These are phyloP conservation scores for Loriculus beryllinus DNA, from an alignment of 2,797 vertebrate species.

Conservation along the genomic window DNA sequence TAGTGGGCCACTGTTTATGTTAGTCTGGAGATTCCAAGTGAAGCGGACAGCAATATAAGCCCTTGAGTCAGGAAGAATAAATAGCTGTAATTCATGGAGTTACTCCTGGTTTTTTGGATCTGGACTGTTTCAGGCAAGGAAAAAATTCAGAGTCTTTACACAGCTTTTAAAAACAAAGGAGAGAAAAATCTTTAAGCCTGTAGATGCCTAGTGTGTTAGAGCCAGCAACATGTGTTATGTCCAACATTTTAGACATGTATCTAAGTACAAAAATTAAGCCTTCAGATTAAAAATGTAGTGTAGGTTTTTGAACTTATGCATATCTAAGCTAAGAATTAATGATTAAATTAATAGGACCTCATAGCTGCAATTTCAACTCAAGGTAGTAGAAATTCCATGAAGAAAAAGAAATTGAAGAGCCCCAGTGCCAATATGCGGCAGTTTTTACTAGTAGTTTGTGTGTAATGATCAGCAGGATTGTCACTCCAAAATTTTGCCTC, in stretches of 20 bases:
- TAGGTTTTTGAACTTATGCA: not conserved
- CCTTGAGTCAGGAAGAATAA: not conserved
- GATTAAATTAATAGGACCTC: not conserved
- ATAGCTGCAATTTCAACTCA: not conserved
- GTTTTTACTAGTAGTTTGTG: not conserved
- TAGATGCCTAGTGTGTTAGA: not conserved
- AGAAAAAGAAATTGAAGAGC: not conserved
- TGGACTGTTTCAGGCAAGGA: not conserved
- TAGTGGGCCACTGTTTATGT: constrained; percentile 2
- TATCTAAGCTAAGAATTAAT: not conserved
- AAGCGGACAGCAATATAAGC: not conserved
- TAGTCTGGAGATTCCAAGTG: constrained; percentile 18
- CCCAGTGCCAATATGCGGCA: not conserved
- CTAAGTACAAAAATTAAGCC: not conserved
- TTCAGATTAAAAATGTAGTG: not conserved
- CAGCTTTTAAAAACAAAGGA: not conserved
- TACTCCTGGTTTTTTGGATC: not conserved
- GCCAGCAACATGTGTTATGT: not conserved
- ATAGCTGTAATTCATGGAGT: constrained; percentile 21
- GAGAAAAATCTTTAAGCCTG: not conserved
- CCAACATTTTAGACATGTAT: not conserved
- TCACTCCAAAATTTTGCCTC: not conserved
- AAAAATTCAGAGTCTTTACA: not conserved
- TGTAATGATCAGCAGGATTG: not conserved
- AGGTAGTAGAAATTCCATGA: not conserved